A percentile compares a stretch with the other conserved stretches of the same genome.
Conservation (phyloP, 2,113 vertebrate genomes). For the Oncorhynchus kisutch region DNA sequence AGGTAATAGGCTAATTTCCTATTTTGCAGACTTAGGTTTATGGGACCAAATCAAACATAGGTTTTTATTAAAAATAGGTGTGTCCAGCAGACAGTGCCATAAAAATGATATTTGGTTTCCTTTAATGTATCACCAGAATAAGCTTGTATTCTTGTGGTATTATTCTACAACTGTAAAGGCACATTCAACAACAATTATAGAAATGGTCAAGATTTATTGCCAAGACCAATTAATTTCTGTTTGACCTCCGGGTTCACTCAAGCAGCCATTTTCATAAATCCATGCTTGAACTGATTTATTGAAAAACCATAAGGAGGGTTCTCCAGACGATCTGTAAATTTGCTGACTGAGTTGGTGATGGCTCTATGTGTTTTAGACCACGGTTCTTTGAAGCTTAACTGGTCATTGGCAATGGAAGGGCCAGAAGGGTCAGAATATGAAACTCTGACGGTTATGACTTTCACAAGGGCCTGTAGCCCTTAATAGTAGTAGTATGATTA, state of each 20-base stretch:
- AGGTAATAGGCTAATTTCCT: conserved; percentile 71
- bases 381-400: conserved; percentile 60
- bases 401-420: conserved; percentile 57
- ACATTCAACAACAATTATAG: conserved; percentile 71
- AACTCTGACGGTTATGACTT: conserved; percentile 51
- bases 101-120: conserved; percentile 73
- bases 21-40: conserved; percentile 70
- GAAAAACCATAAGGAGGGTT: conserved; percentile 63
- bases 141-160: conserved; percentile 68
- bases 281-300: conserved; percentile 67
- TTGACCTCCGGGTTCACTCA: conserved; percentile 69
- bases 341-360: conserved; percentile 70
- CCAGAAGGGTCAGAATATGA: conserved; percentile 65
- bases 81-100: conserved; percentile 71
- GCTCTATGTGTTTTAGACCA: conserved; percentile 56
- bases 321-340: conserved; percentile 65
- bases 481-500: neutral
- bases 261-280: conserved; percentile 69
- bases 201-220: conserved; percentile 63
- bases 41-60: conserved; percentile 61
- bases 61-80: conserved; percentile 74
- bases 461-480: conserved; percentile 21
- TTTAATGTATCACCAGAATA: conserved; percentile 68
- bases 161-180: conserved; percentile 69
- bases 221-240: conserved; percentile 69